Evolutionary conservation across 2,113 vertebrate species (phyloP).

Genomic region (Pseudolaguvia tuberculata): DNA sequence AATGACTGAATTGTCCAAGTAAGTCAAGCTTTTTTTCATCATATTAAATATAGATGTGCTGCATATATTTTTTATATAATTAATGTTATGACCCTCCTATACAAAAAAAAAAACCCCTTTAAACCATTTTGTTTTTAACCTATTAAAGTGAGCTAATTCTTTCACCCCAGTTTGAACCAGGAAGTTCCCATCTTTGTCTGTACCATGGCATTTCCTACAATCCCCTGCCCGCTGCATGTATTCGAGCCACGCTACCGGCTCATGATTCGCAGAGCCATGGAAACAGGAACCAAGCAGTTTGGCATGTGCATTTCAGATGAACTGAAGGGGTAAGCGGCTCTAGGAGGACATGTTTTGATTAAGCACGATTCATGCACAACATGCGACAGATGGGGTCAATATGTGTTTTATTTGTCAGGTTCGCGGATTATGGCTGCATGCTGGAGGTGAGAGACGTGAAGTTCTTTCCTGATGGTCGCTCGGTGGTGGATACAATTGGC

Average conservation of each 20-base stretch:
- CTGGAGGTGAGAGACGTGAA: conserved; percentile 86
- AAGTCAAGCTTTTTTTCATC: conserved; percentile 51
- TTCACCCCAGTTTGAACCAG: conserved; percentile 78
- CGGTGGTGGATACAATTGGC: conserved; percentile 84
- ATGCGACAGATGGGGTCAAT: not conserved
- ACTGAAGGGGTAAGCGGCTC: conserved; percentile 75
- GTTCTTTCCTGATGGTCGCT: conserved; percentile 87
- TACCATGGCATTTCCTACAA: conserved; percentile 90
- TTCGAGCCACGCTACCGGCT: conserved; percentile 88
- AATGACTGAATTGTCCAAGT: conserved; percentile 89
- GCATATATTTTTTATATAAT: not conserved
- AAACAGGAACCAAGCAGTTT: conserved; percentile 87
- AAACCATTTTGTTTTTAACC: too few species aligned
- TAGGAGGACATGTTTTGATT: not conserved
- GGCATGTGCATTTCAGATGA: conserved; percentile 91
- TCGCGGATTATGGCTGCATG: conserved; percentile 88
- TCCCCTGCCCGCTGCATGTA: conserved; percentile 86
- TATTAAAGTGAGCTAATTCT: conserved; percentile 5
- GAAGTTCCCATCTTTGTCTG: conserved; percentile 94
- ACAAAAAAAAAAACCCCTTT: too few species aligned
- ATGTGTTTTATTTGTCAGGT: conserved; percentile 60
- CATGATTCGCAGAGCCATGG: conserved; percentile 91
- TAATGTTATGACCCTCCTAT: not conserved
- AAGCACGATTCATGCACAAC: not conserved
- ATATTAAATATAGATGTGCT: not conserved